Percentiles rank a stretch among this genome's conserved stretches.
phyloP scores from a whole-genome alignment of 2,113 vertebrate genomes.

The Thinocorus orbignyianus region DNA sequence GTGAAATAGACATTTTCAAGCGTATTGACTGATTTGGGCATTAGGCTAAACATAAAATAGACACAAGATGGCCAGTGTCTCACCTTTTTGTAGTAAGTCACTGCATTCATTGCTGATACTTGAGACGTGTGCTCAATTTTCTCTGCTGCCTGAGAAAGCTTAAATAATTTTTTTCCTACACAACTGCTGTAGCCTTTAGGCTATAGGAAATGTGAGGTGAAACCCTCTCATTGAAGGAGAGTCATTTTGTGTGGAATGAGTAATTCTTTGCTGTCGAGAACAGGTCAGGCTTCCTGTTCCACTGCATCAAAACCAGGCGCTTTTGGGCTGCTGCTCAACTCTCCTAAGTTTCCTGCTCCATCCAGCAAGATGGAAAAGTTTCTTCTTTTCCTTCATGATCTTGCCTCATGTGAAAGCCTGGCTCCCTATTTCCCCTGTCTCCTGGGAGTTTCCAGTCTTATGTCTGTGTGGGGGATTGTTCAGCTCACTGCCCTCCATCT shows the following conservation, averaged over 20 bases:
- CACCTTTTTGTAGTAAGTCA: not conserved
- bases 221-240: not conserved
- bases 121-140: not conserved
- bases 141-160: not conserved
- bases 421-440: not conserved
- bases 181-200: not conserved
- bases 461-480: not conserved
- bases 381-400: not conserved
- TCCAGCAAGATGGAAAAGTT: not conserved
- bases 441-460: not conserved
- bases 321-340: not conserved
- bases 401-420: not conserved
- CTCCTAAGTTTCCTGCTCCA: not conserved
- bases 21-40: not conserved
- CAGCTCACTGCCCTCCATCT: not conserved
- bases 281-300: not conserved
- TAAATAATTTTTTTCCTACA: not conserved
- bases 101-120: not conserved
- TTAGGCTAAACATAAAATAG: not conserved
- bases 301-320: not conserved
- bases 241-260: not conserved
- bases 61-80: not conserved
- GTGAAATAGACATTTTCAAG: not conserved
- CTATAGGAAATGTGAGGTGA: not conserved
- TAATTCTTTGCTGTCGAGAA: not conserved